phyloP scores from a whole-genome alignment of 1,140 invertebrate genomes.

The Macrocentrus cingulum region DNA sequence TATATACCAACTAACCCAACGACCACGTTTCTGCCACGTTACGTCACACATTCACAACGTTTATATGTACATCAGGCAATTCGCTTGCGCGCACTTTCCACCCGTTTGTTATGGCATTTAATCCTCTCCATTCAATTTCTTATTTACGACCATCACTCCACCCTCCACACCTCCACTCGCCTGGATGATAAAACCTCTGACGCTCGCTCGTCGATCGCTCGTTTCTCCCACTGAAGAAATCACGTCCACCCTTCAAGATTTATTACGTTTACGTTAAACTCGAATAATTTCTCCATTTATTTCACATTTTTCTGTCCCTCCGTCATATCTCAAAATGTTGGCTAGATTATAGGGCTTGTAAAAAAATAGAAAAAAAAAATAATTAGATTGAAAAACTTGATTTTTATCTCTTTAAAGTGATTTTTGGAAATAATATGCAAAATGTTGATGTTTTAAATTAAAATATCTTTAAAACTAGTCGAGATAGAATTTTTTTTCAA shows the following conservation, averaged over 20 bases:
- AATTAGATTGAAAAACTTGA: too few species aligned
- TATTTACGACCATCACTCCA: conserved; percentile 12
- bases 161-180: not conserved
- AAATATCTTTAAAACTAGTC: too few species aligned
- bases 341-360: too few species aligned
- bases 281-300: conserved; percentile 5
- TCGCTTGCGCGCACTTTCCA: too few species aligned
- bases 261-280: not conserved
- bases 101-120: conserved; percentile 16
- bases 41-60: conserved; percentile 19
- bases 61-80: not conserved
- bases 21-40: conserved; percentile 10
- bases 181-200: conserved; percentile 13
- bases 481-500: too few species aligned
- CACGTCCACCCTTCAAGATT: conserved; percentile 2
- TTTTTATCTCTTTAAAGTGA: too few species aligned
- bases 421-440: too few species aligned
- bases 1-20: conserved; percentile 1
- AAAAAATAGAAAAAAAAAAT: too few species aligned
- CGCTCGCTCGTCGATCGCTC: conserved; percentile 13
- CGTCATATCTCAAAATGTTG: not conserved
- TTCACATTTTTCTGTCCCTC: not conserved
- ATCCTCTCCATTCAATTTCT: conserved; percentile 22
- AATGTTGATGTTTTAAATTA: too few species aligned
- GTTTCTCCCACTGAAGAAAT: conserved; percentile 9